Conservation (phyloP, 2,888 invertebrate species). For the Polydrusus cervinus region DNA sequence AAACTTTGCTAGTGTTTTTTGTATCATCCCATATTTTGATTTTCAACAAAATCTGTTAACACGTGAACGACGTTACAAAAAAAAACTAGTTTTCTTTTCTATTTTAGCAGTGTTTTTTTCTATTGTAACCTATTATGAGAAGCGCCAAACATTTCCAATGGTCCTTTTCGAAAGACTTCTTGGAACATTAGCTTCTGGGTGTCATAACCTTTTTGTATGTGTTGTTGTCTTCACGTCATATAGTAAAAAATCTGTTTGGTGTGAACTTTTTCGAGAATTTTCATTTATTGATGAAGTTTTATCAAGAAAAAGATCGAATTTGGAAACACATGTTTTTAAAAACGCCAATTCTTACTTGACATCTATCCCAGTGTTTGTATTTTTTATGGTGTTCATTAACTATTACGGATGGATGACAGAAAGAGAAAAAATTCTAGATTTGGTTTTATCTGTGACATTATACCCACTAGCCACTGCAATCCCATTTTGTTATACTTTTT, state of each 20-base stretch:
- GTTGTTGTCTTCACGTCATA: not conserved
- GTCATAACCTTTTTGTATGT: not conserved
- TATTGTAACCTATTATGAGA: not conserved
- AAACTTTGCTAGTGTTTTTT: not conserved
- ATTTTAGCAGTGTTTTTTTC: not conserved
- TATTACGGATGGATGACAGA: not conserved
- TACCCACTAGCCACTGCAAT: not conserved
- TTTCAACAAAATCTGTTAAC: not conserved
- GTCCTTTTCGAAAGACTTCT: not conserved
- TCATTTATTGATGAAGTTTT: not conserved
- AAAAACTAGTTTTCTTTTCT: not conserved
- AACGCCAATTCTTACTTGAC: not conserved
- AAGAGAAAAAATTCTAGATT: not conserved
- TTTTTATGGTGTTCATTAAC: not conserved
- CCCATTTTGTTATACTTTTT: not conserved
- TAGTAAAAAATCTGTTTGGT: not conserved
- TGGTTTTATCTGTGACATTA: not conserved
- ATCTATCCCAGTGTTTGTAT: not conserved
- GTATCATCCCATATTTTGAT: not conserved
- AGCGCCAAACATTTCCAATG: not conserved
- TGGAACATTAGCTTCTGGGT: not conserved
- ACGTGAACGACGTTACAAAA: not conserved
- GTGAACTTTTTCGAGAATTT: not conserved
- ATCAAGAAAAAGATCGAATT: not conserved
- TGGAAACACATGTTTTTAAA: not conserved